Conservation (phyloP, 1,140 invertebrate genomes). For the Diorhabda carinulata region DNA sequence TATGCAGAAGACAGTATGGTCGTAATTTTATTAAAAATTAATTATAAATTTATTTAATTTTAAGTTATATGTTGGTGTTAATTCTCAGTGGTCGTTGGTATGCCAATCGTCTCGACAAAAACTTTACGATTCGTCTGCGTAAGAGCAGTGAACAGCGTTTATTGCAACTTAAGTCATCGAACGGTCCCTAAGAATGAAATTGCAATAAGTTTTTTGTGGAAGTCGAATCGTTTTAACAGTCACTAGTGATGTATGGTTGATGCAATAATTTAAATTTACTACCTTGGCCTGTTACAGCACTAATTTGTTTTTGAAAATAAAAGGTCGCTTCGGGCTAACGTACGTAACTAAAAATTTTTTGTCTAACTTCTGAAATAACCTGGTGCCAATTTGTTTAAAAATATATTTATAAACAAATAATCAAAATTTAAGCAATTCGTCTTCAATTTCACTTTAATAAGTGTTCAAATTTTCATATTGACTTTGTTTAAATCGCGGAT, state of each 20-base stretch:
- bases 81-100: not conserved
- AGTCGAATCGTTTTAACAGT: constrained; percentile 31
- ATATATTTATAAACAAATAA: too few species aligned
- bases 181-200: constrained; percentile 32
- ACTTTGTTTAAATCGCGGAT: too few species aligned
- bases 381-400: too few species aligned
- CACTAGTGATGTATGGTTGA: constrained; percentile 27
- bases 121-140: constrained; percentile 25
- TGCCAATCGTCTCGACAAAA: not conserved
- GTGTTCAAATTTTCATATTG: too few species aligned
- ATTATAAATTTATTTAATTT: too few species aligned
- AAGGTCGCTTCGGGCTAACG: constrained; percentile 18
- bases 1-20: too few species aligned
- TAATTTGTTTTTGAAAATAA: constrained; percentile 33
- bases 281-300: constrained; percentile 24
- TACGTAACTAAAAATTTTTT: too few species aligned
- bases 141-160: constrained; percentile 37
- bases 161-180: constrained; percentile 33
- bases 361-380: too few species aligned
- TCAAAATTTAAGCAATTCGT: too few species aligned
- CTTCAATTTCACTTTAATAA: too few species aligned
- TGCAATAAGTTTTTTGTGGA: constrained; percentile 29
- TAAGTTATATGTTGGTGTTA: too few species aligned
- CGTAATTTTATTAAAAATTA: too few species aligned
- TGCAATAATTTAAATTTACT: constrained; percentile 32